phyloP scores from a whole-genome alignment of 2,113 vertebrate species.

The Lynx canadensis region DNA sequence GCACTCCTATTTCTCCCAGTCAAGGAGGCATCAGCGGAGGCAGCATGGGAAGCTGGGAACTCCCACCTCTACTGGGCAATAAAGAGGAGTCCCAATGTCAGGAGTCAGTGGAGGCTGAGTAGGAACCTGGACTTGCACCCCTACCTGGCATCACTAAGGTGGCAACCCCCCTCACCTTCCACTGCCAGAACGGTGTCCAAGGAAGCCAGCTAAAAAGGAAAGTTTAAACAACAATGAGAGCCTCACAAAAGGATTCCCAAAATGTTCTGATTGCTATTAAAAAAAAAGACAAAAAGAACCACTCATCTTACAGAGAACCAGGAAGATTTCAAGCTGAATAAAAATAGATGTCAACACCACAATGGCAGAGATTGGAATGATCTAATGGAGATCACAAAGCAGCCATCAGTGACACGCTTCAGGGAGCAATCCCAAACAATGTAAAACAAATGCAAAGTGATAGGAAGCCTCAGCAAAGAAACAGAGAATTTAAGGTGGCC shows the following conservation, averaged over 20 bases:
- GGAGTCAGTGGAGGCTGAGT: background rate
- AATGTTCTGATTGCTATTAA: background rate
- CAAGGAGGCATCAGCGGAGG: background rate
- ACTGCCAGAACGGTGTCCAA: background rate
- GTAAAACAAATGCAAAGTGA: background rate
- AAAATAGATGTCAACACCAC: background rate
- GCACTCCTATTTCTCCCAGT: background rate
- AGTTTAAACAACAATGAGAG: background rate
- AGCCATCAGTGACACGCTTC: background rate
- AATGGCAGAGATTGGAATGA: background rate
- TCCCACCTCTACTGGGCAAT: background rate
- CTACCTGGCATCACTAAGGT: background rate
- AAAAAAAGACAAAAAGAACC: background rate
- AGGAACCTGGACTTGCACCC: too few species aligned
- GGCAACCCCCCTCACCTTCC: background rate
- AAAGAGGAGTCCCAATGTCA: too few species aligned
- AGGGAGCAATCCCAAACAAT: background rate
- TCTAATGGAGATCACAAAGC: background rate
- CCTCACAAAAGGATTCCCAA: background rate
- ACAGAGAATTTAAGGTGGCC: accelerated
- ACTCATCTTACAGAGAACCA: background rate
- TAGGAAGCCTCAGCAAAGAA: background rate
- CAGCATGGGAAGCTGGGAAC: background rate
- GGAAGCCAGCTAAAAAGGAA: background rate
- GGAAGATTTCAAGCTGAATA: background rate